Conservation (phyloP, 1,140 invertebrate genomes). For the Phthorimaea operculella region DNA sequence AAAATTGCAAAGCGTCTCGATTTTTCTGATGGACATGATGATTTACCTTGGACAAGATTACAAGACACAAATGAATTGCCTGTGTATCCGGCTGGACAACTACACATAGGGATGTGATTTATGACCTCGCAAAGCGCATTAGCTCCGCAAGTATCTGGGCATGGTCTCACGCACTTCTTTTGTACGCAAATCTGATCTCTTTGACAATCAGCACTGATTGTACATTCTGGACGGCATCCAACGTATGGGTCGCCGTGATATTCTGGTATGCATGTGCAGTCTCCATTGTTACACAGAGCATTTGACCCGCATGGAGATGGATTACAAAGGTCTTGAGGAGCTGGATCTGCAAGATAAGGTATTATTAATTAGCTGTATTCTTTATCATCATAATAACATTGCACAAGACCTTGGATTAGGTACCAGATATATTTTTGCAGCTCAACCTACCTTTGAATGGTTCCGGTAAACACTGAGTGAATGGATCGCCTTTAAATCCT, state of each 20-base stretch:
- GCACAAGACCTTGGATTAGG: not conserved
- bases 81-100: slow-evolving; percentile 70
- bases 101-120: slow-evolving; percentile 83
- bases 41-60: slow-evolving; percentile 47
- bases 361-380: not conserved
- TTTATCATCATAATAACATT: not conserved
- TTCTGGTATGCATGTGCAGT: slow-evolving; percentile 75
- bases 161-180: slow-evolving; percentile 86
- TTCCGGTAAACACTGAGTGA: slow-evolving; percentile 66
- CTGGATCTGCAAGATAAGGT: slow-evolving; percentile 43
- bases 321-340: slow-evolving; percentile 69
- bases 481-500: slow-evolving; percentile 75
- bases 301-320: slow-evolving; percentile 78
- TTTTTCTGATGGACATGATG: no score
- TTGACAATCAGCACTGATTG: slow-evolving; percentile 82
- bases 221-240: slow-evolving; percentile 83
- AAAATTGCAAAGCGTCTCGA: no score
- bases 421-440: not conserved
- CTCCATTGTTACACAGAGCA: slow-evolving; percentile 66
- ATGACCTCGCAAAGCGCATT: slow-evolving; percentile 85
- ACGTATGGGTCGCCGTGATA: slow-evolving; percentile 77
- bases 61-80: slow-evolving; percentile 75
- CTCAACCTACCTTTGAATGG: slow-evolving; percentile 58
- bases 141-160: slow-evolving; percentile 83
- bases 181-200: slow-evolving; percentile 81